Percentiles rank a stretch among this genome's conserved stretches.
These are phyloP conservation scores for Limosa lapponica DNA, from an alignment of 2,797 vertebrate genomes.

Conservation along the genomic window DNA sequence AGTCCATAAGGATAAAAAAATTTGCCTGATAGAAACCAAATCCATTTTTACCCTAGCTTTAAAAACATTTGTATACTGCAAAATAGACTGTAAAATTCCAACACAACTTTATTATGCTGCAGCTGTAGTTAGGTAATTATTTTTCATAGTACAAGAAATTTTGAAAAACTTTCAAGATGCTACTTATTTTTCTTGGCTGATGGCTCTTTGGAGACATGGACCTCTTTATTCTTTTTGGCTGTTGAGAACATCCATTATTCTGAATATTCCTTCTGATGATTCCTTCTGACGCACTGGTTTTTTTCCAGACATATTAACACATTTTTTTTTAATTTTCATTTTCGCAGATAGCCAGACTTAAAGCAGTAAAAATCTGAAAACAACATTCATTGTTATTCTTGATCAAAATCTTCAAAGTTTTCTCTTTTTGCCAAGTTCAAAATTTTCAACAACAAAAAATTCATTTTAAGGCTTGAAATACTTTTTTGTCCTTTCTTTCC, in stretches of 20 bases:
- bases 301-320: background rate
- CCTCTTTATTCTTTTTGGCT: background rate
- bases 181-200: background rate
- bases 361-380: background rate
- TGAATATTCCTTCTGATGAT: background rate
- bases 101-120: background rate
- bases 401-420: background rate
- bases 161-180: background rate
- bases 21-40: background rate
- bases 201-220: background rate
- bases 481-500: conserved; percentile 2
- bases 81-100: background rate
- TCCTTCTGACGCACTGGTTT: no score
- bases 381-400: background rate
- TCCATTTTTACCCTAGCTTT: background rate
- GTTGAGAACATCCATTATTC: background rate
- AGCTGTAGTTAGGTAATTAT: background rate
- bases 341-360: background rate
- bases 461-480: background rate
- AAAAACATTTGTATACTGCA: background rate
- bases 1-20: background rate
- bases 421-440: background rate
- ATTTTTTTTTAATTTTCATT: background rate
- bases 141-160: background rate
- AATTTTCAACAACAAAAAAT: conserved; percentile 5